Evolutionary conservation across 2,113 vertebrate genomes (phyloP), one percentile per base, ranked within the genome.

Genomic region (Festucalex cinctus): DNA sequence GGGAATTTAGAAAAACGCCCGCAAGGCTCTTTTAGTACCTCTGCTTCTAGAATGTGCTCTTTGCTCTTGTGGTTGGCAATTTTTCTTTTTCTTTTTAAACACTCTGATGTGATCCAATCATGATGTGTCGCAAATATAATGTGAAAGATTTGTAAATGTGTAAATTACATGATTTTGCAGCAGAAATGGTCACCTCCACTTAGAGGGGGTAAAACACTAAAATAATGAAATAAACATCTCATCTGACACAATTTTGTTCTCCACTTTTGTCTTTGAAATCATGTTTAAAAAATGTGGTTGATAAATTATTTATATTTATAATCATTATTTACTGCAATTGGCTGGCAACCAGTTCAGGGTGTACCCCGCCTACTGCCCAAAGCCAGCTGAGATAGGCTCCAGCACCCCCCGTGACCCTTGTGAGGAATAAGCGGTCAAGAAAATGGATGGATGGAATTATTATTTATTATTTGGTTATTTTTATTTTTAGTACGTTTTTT

Each of bases 211-310:
- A 22, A 51, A 51, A 46, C 17, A 46, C 44, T 1, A 46, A 46
- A 19, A 46, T 46, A 2, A 4, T 46, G 19, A 48, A 88, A 84
- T 83, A 85, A 86, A 88, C 69, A 70, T 72, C 62, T 81, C 69
- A 82, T 71, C 63, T 62, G 53, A 79, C 73, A 64, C 77, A 74
- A 6, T 19, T 13, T 57, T 57, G 9, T 5, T 58, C 28, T 58
- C 28, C 17, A 51, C 43, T 32, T 32, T 46, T 54, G 20, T 26
- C 20, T 61, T 36, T 59, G 6, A 32, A 32, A 32, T 32, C 28
- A 32, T 4, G 28, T 32, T 32, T 32, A 12, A 41, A 13, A 12
- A 41, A 41, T 12, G 9, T 41, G 39, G 13, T 12, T 13, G 9
- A 12, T 12, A 41, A 41, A 41, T 12, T 32, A n/a, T n/a, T n/a